A percentile compares a stretch with the other conserved stretches of the same genome.
Evolutionary conservation across 1,140 invertebrate species (phyloP).

Genomic region (Panulirus ornatus): DNA sequence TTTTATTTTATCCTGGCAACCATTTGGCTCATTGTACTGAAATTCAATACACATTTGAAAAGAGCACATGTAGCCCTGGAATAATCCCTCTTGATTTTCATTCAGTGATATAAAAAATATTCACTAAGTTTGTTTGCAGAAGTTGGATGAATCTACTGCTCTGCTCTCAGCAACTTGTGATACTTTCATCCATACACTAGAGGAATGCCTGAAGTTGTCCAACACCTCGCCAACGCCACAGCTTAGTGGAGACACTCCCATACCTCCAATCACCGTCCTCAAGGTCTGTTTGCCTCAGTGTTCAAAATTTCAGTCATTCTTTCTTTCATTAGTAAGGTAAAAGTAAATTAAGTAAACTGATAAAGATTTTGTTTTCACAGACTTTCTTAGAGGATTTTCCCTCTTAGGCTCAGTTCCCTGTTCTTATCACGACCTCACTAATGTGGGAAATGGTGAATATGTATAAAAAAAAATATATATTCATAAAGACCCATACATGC

Average conservation of each 20-base stretch:
- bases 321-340: background rate
- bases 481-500: too few relatives aligned
- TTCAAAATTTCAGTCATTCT: background rate
- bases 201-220: slow-evolving; percentile 87
- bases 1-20: too few relatives aligned
- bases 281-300: slow-evolving; percentile 54
- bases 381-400: background rate
- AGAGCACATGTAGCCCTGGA: too few relatives aligned
- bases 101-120: too few relatives aligned
- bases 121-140: slow-evolving; percentile 82
- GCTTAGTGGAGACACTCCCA: slow-evolving; percentile 26
- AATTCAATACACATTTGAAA: too few relatives aligned
- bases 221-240: slow-evolving; percentile 75
- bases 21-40: too few relatives aligned
- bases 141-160: slow-evolving; percentile 87
- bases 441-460: too few relatives aligned
- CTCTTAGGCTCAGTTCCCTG: too few relatives aligned
- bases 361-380: background rate
- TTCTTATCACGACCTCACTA: too few relatives aligned
- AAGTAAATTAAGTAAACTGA: background rate
- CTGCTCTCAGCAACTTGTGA: slow-evolving; percentile 88
- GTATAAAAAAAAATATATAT: too few relatives aligned
- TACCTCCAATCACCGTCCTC: slow-evolving; percentile 65
- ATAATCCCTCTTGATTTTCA: too few relatives aligned
- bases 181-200: slow-evolving; percentile 89